Base-by-base conservation (phyloP, 2,113 vertebrate species). In the Ceyx cyanopectus region DNA sequence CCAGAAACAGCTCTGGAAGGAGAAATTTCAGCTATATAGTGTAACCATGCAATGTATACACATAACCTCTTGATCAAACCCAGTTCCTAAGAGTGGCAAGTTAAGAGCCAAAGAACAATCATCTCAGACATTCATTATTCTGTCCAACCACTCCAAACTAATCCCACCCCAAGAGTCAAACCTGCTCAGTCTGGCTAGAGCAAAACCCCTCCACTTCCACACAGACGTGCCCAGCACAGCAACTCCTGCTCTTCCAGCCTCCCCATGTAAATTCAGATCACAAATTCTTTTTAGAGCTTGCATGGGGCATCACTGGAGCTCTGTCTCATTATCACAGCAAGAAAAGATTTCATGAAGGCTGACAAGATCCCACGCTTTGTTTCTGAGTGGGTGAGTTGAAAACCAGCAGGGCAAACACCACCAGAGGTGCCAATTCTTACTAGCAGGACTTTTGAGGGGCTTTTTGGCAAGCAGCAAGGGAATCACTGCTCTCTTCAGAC, bases 291-390 rank as follows among this genome's bases (percentile, higher is more conserved):
- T 84, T 72, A 56, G 85, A 79, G 56, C 20, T 34, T 40, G 65
- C 80, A 88, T 14, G 83, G 63, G 90, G 69, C 27, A 70, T 61
- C 84, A 78, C 73, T 94, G 16, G 77, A 83, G 84, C 83, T 90
- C 82, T 56, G 48, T 41, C 45, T 73, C 73, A 37, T 79, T 73
- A 57, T 61, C 81, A 85, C 73, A 3, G 29, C 37, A 61, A 57
- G 13, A 73, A 67, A 65, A 62, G 58, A 74, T 58, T 84, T 84
- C 45, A 91, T 50, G 61, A 86, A 81, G 37, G 14, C 14, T 74
- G 76, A 69, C 65, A 56, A 30, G 57, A 26, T 51, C 50, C 70
- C 74, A 32, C 2, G 2, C 74, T 76, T 51, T 62, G 23, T 2
- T 81, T 2, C 14, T 6, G 56, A 66, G 74, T 29, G n/a, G 74